Percentiles rank a stretch among this genome's conserved stretches.
Conservation (phyloP, 2,797 vertebrate genomes). For the Hafferia zeledoni region DNA sequence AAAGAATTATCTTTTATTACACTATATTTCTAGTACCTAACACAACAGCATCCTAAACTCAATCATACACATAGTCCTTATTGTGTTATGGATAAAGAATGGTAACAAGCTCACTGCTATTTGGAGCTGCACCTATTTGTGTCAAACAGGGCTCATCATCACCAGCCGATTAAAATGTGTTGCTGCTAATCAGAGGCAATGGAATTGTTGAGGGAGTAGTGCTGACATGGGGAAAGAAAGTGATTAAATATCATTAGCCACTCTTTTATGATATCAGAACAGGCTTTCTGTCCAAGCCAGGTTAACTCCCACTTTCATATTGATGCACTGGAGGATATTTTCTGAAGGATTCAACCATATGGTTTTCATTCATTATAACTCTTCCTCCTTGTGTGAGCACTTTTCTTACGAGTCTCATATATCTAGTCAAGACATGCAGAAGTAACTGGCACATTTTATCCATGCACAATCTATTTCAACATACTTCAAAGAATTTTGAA, state of each 20-base stretch:
- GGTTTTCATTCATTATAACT: background rate
- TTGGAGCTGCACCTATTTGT: background rate
- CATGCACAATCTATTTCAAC: background rate
- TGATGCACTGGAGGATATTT: slow-evolving; percentile 31
- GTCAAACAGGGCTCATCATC: slow-evolving; percentile 29
- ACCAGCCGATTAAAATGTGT: slow-evolving; percentile 9
- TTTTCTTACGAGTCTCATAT: background rate
- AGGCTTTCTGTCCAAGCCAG: background rate
- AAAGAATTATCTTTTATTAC: background rate
- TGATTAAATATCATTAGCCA: slow-evolving; percentile 38
- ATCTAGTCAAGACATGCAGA: background rate
- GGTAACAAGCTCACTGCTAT: background rate
- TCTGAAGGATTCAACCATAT: background rate
- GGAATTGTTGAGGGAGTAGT: slow-evolving; percentile 24
- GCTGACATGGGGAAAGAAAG: slow-evolving; percentile 43
- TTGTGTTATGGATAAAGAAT: background rate
- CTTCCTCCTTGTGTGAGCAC: background rate
- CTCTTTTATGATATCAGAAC: slow-evolving; percentile 26
- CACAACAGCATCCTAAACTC: background rate
- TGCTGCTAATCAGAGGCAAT: slow-evolving; percentile 8
- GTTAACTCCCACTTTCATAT: slow-evolving; percentile 24
- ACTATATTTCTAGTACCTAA: fast-evolving
- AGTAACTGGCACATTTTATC: background rate
- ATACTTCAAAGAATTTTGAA: background rate
- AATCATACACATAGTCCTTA: background rate